phyloP scores from a whole-genome alignment of 2,113 vertebrate species.

The Chamaetylas fuelleborni region DNA sequence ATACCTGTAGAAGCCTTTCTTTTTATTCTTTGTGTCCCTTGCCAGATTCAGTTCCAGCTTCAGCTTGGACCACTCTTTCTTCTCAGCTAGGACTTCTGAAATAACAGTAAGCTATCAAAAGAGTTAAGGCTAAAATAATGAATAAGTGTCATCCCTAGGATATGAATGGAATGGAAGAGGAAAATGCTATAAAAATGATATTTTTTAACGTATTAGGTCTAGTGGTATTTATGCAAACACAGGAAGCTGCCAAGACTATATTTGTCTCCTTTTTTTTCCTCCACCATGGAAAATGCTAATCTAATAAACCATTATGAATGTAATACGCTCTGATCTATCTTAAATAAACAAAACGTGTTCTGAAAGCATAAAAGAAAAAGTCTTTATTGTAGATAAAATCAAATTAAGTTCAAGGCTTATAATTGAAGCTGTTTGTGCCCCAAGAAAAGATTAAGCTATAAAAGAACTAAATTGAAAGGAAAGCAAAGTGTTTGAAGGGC shows the following conservation, averaged over 20 bases:
- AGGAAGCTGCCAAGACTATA: not conserved
- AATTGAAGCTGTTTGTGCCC: constrained; percentile 17
- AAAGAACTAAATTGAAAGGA: not conserved
- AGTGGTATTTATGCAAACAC: not conserved
- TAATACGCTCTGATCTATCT: not conserved
- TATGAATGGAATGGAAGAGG: not conserved
- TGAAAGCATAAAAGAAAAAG: not conserved
- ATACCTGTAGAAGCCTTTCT: not conserved
- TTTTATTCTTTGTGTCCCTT: not conserved
- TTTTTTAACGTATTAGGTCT: not conserved
- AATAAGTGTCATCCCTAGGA: not conserved
- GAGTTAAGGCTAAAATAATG: not conserved
- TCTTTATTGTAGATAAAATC: constrained; percentile 23
- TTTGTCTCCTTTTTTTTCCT: not conserved
- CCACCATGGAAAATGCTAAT: not conserved
- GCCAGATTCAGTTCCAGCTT: not conserved
- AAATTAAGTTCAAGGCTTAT: constrained; percentile 7
- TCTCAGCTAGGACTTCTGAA: not conserved
- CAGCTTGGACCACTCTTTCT: not conserved
- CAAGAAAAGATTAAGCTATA: constrained; percentile 20
- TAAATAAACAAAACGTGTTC: constrained; percentile 18
- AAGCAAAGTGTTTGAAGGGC: not conserved
- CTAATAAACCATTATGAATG: not conserved
- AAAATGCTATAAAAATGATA: not conserved
- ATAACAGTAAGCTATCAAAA: not conserved